Percentiles rank a stretch among this genome's conserved stretches.
phyloP scores from a whole-genome alignment of 2,797 vertebrate genomes.

The Fistularia tabacaria region DNA sequence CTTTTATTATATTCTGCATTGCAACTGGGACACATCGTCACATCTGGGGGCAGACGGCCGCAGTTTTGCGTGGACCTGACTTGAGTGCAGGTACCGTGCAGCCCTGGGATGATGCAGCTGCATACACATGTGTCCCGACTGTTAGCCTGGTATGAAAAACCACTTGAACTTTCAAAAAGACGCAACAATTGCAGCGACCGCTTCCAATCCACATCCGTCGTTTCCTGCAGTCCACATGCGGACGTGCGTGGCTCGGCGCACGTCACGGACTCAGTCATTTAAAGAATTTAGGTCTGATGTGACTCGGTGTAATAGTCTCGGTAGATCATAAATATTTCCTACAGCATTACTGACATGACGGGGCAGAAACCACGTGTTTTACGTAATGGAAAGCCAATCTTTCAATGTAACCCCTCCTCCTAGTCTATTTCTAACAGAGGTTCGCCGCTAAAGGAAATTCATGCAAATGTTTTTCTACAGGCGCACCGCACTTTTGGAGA shows the following conservation, averaged over 20 bases:
- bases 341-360: constrained; percentile 70
- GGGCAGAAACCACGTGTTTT: constrained; percentile 85
- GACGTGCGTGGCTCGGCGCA: background rate
- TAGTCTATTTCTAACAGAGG: constrained; percentile 62
- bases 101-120: too few relatives aligned
- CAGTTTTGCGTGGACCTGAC: too few relatives aligned
- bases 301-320: constrained; percentile 38
- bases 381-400: constrained; percentile 88
- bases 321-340: constrained; percentile 47
- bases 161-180: too few relatives aligned
- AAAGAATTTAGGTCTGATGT: constrained; percentile 3
- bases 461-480: constrained; percentile 73
- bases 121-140: too few relatives aligned
- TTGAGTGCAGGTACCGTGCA: too few relatives aligned
- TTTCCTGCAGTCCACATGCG: too few relatives aligned
- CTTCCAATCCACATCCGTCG: too few relatives aligned
- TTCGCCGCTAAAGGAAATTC: constrained; percentile 71
- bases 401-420: constrained; percentile 87
- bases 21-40: too few relatives aligned
- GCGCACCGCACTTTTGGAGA: constrained; percentile 78
- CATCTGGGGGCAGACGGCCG: too few relatives aligned
- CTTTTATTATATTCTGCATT: too few relatives aligned
- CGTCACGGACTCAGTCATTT: constrained; percentile 9
- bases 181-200: too few relatives aligned
- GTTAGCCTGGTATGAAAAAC: too few relatives aligned